Base-by-base conservation (phyloP, 2,113 vertebrate species). In the Orientallactaga bullata region DNA sequence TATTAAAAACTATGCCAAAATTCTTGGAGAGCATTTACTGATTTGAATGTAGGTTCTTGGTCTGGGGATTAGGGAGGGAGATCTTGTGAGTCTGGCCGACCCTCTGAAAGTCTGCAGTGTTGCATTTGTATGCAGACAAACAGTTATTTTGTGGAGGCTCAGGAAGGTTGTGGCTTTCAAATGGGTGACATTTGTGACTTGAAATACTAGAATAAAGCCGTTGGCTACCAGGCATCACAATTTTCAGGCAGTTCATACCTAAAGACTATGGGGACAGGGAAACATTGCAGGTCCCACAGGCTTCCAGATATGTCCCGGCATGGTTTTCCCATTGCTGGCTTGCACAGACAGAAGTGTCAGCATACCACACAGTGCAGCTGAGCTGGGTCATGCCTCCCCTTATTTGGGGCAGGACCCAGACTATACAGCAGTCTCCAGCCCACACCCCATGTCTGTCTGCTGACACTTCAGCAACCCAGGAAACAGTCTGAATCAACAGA, bases 171-270 rank as follows among this genome's bases (percentile, higher is more conserved):
- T 16, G 13, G 26, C 51, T 66, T 69, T 23, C 13, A 16, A 37
- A 58, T 24, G 32, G 72, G 5, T 16, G 32, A 7, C 17, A 51
- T 39, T 17, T 74, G 85, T 20, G 77, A 60, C 39, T 28, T 32
- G 5, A 68, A 85, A 26, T 17, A 2, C 55, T 35, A 37, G 30
- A 2, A 9, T 55, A 7, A 65, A 89, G 16, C 24, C 35, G 26
- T 10, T 17, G 39, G 28, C 39, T 18, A 81, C 6, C 23, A 21
- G n/a, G 51, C 1, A 21, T 17, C n/a, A 3, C 21, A 0, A 2
- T 16, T 18, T 89, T 35, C 15, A 26, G 26, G 7, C 16, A 1
- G 26, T 35, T 81, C 80, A 24, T 28, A 26, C 16, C 17, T 2
- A 84, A 21, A 68, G 68, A 51, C 4, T 26, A 0, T 16, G 11